A percentile compares a stretch with the other conserved stretches of the same genome.
Conservation (phyloP, 2,888 invertebrate species). For the Syritta pipiens region DNA sequence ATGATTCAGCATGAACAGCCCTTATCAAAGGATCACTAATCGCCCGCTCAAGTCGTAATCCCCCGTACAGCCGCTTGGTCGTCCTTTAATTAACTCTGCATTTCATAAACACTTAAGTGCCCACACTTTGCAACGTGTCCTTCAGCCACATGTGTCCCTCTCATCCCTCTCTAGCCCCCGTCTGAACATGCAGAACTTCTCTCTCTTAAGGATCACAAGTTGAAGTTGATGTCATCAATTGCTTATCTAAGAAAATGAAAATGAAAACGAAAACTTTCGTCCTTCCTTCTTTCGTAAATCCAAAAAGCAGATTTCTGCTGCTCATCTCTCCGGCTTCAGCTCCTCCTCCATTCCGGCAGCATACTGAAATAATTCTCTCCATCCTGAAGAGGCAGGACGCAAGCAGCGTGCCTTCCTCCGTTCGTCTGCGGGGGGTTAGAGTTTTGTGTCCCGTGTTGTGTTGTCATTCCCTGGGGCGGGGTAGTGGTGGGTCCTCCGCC, state of each 20-base stretch:
- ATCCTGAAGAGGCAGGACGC: no score
- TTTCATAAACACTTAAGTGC: conserved; percentile 48
- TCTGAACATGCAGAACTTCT: conserved; percentile 28
- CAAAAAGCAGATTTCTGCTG: not conserved
- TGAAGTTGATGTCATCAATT: conserved; percentile 65
- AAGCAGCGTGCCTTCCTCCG: no score
- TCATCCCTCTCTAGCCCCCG: not conserved
- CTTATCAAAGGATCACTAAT: conserved; percentile 49
- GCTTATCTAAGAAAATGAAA: conserved; percentile 56
- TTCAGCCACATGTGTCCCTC: not conserved
- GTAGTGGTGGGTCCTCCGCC: not conserved
- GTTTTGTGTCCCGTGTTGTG: conserved; percentile 11
- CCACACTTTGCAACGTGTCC: conserved; percentile 26
- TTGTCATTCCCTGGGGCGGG: conserved; percentile 30
- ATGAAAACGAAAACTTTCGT: no score
- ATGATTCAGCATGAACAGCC: no score
- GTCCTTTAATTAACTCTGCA: conserved; percentile 58
- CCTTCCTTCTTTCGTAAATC: not conserved
- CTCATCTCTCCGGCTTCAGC: conserved; percentile 2
- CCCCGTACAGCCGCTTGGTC: conserved; percentile 13
- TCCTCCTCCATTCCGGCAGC: conserved; percentile 13
- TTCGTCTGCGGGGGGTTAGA: no score
- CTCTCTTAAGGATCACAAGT: conserved; percentile 57
- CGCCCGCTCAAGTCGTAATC: conserved; percentile 1
- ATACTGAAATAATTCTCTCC: no score